Base-by-base conservation (phyloP, 2,113 vertebrate species). In the Typhlomys cinereus region DNA sequence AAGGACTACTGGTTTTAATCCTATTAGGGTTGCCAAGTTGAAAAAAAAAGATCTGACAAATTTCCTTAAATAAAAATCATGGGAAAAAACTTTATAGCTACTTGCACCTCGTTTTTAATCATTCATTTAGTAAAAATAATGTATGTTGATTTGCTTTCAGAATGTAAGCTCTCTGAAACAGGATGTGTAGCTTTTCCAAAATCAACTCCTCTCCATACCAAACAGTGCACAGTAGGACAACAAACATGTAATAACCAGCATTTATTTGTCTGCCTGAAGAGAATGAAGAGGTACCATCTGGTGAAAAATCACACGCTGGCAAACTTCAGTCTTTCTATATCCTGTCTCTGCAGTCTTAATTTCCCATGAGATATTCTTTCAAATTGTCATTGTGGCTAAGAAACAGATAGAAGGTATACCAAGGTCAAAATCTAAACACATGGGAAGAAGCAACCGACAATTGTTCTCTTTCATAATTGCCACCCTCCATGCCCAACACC, bases 61-160 rank as follows among this genome's bases (percentile, higher is more conserved):
- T n/a, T n/a, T n/a, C n/a, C n/a, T n/a, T n/a, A n/a, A n/a, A n/a
- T 29, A 52, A 52, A 52, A 11, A 52, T 52, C 17, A 15, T 15
- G 17, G 52, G 52, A 11, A 52, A 52, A 15, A 52, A 7, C 8
- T 61, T 25, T 5, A 7, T n/a, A n/a, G n/a, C n/a, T n/a, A n/a
- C n/a, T n/a, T n/a, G n/a, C n/a, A n/a, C n/a, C n/a, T n/a, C n/a
- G n/a, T n/a, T 25, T 61, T 61, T 66, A 20, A 74, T 80, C 46
- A 84, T 39, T 50, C 57, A 48, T n/a, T 21, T 85, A 70, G 52
- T 61, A 89, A 78, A 90, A 95, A 41, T 48, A 66, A 46, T 41
- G 70, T 84, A 5, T 54, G 2, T 75, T 13, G 59, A 87, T n/a
- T 88, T 92, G 46, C n/a, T 62, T 39, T 86, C 79, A 80, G 31